These are phyloP conservation scores for Danio kyathit DNA, from an alignment of 2,797 vertebrate species.

Conservation along the genomic window DNA sequence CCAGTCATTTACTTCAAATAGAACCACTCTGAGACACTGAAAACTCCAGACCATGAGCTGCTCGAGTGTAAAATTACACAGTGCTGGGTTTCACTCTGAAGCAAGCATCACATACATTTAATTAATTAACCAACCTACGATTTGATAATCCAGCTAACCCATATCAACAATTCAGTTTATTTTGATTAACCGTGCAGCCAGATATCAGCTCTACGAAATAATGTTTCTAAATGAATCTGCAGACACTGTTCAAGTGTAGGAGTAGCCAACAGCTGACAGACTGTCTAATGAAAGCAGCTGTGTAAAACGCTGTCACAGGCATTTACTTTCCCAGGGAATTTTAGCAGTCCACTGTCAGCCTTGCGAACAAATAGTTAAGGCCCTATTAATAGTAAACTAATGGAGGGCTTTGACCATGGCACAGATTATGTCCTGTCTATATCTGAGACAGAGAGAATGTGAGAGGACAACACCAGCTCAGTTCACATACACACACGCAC, in stretches of 20 bases:
- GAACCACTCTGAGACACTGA: neutral
- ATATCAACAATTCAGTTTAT: neutral
- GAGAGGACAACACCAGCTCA: conserved; percentile 63
- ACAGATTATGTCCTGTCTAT: conserved; percentile 75
- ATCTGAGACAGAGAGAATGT: conserved; percentile 62
- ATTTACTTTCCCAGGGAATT: conserved; percentile 48
- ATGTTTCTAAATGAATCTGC: neutral
- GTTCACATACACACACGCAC: conserved; percentile 47
- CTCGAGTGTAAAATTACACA: neutral
- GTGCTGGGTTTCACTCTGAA: neutral
- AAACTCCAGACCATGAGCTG: neutral
- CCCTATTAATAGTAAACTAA: conserved; percentile 81
- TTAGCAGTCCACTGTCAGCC: conserved; percentile 38
- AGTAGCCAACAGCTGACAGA: neutral
- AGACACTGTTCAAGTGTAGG: neutral
- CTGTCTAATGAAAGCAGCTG: conserved; percentile 46
- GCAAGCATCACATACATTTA: neutral
- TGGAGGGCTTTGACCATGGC: conserved; percentile 73
- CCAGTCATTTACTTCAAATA: neutral
- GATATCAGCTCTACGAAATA: neutral
- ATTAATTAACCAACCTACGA: neutral
- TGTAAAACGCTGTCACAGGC: conserved; percentile 28
- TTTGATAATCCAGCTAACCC: neutral
- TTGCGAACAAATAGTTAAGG: conserved; percentile 54
- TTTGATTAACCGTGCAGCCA: neutral